Evolutionary conservation across 2,797 vertebrate genomes (phyloP).

Genomic region (Alca torda): DNA sequence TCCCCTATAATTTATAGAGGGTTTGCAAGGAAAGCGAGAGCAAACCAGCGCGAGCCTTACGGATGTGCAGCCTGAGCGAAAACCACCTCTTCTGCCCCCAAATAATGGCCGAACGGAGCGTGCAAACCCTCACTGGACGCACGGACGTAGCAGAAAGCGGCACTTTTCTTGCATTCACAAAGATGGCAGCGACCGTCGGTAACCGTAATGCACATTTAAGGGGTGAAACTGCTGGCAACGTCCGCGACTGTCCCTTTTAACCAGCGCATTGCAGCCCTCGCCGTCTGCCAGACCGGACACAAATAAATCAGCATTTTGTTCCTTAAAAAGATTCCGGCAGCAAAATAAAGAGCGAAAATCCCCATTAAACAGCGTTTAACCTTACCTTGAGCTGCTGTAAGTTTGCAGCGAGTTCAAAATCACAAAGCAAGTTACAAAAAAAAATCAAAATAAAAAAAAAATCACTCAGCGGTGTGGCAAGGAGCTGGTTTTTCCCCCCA

Average conservation of each 20-base stretch:
- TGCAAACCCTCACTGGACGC: not conserved
- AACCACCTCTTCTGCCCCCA: not conserved
- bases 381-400: not conserved
- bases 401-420: not conserved
- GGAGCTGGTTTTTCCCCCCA: rapidly evolving
- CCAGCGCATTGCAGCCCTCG: not conserved
- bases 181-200: not conserved
- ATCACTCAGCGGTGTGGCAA: rapidly evolving
- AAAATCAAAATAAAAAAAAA: no score
- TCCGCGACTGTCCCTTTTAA: rapidly evolving
- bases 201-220: not conserved
- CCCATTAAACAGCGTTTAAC: no score
- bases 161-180: not conserved
- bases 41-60: not conserved
- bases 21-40: not conserved
- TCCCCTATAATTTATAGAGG: not conserved
- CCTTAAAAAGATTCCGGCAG: not conserved
- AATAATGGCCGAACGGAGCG: rapidly evolving
- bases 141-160: rapidly evolving
- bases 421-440: not conserved
- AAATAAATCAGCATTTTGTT: not conserved
- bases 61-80: rapidly evolving
- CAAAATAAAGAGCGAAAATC: not conserved
- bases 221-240: not conserved
- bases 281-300: not conserved